phyloP scores from a whole-genome alignment of 2,113 vertebrate genomes.

The Sula dactylatra region DNA sequence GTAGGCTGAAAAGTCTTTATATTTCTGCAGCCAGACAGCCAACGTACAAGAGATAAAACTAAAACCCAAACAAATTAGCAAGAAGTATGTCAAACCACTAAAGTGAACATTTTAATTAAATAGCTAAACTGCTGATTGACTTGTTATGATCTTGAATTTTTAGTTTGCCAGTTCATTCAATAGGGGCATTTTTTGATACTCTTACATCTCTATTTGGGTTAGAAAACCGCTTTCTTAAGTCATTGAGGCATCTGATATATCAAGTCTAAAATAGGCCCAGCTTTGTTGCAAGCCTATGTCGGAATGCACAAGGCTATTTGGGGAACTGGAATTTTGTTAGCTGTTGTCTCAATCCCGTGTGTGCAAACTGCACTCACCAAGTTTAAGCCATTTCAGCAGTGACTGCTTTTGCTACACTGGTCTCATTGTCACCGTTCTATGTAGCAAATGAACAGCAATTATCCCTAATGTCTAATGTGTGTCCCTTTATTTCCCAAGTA shows the following conservation, averaged over 20 bases:
- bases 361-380: background rate
- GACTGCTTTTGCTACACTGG: background rate
- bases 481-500: background rate
- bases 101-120: background rate
- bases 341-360: background rate
- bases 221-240: background rate
- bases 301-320: background rate
- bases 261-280: background rate
- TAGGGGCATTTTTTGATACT: background rate
- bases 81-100: background rate
- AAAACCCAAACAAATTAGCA: background rate
- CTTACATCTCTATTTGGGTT: background rate
- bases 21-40: background rate
- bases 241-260: background rate
- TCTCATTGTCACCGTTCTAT: background rate
- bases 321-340: background rate
- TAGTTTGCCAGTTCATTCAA: background rate
- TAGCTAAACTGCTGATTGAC: background rate
- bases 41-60: background rate
- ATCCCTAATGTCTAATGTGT: background rate
- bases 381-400: background rate
- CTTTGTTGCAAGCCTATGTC: background rate
- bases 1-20: background rate
- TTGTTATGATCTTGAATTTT: background rate
- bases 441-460: background rate